phyloP scores from a whole-genome alignment of 2,888 invertebrate species.

The Epirrita christyi region DNA sequence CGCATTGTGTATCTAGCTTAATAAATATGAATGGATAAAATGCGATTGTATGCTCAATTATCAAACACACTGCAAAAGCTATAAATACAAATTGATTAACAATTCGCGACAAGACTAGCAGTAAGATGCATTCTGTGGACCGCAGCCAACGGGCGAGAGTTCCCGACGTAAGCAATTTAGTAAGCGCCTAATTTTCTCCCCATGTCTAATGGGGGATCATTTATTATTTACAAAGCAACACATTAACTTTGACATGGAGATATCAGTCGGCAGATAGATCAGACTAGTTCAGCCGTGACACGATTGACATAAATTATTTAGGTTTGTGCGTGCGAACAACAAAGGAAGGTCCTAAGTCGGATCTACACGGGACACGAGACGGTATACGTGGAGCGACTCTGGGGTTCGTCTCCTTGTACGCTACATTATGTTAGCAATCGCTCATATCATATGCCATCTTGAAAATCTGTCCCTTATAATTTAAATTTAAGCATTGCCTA shows the following conservation, averaged over 20 bases:
- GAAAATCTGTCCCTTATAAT: too few relatives aligned
- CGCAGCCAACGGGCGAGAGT: slow-evolving; percentile 58
- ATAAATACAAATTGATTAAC: slow-evolving; percentile 72
- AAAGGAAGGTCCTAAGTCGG: neutral
- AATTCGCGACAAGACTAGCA: slow-evolving; percentile 55
- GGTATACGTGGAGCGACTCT: too few relatives aligned
- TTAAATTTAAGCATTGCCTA: too few relatives aligned
- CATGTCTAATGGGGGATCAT: slow-evolving; percentile 46
- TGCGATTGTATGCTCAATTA: slow-evolving; percentile 17
- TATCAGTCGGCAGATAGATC: slow-evolving; percentile 1
- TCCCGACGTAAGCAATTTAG: slow-evolving; percentile 52
- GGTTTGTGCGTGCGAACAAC: neutral
- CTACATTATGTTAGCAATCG: too few relatives aligned
- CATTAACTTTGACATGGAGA: slow-evolving; percentile 8
- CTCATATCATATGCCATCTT: too few relatives aligned
- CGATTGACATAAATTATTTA: slow-evolving; percentile 5
- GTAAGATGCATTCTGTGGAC: slow-evolving; percentile 65
- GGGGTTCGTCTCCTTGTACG: too few relatives aligned
- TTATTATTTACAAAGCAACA: slow-evolving; percentile 13
- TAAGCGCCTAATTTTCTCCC: slow-evolving; percentile 60
- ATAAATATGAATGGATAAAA: neutral
- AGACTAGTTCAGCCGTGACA: slow-evolving; percentile 1
- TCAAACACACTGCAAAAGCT: slow-evolving; percentile 25
- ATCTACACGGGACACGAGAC: too few relatives aligned
- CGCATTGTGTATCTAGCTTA: neutral